Evolutionary conservation across 2,888 invertebrate species (phyloP).

Genomic region (Tholera decimalis): DNA sequence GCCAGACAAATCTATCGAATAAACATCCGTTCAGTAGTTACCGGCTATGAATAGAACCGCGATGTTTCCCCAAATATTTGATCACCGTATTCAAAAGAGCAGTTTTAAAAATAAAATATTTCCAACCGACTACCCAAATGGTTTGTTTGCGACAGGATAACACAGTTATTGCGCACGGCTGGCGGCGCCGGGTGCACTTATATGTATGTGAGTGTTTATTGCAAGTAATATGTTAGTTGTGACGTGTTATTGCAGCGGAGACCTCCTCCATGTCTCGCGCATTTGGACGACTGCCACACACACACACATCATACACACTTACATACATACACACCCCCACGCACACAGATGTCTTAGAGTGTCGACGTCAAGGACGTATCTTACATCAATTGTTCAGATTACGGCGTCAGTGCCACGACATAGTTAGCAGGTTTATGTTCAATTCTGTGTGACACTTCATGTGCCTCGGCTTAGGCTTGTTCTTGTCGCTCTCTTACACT

Average conservation of each 20-base stretch:
- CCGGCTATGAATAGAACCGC: conserved; percentile 6
- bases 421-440: neutral
- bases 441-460: neutral
- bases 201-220: conserved; percentile 27
- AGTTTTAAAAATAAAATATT: conserved; percentile 21
- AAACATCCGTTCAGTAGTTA: neutral
- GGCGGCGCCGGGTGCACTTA: neutral
- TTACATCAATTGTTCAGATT: neutral
- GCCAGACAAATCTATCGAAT: neutral
- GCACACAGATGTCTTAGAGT: too few relatives aligned
- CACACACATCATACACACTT: neutral
- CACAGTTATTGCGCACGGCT: conserved; percentile 11
- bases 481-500: neutral
- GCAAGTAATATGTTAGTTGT: conserved; percentile 28
- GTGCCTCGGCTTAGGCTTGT: neutral
- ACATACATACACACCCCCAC: neutral
- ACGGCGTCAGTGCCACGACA: neutral
- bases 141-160: conserved; percentile 14
- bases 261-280: conserved; percentile 5
- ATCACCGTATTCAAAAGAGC: conserved; percentile 37
- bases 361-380: neutral
- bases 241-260: conserved; percentile 37
- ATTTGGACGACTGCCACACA: conserved; percentile 39
- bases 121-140: conserved; percentile 20
- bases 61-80: conserved; percentile 29